These are phyloP conservation scores for Lepidocyrtinus sp. DNA, from an alignment of 2,888 invertebrate species.

Conservation along the genomic window DNA sequence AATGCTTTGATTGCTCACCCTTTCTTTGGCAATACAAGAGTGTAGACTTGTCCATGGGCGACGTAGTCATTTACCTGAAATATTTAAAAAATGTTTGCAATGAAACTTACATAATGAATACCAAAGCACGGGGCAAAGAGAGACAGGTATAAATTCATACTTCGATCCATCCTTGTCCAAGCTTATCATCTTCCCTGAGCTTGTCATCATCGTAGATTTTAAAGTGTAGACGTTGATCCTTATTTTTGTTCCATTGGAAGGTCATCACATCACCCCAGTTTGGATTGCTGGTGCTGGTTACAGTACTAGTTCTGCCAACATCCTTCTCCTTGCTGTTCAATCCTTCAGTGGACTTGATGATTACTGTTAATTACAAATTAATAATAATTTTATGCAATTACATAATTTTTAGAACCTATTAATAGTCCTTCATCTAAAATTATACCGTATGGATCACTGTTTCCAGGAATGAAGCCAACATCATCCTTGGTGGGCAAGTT, in stretches of 20 bases:
- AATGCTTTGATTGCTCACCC: no score
- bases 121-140: background rate
- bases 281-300: slow-evolving; percentile 34
- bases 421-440: background rate
- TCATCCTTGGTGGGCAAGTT: slow-evolving; percentile 54
- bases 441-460: slow-evolving; percentile 57
- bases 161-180: slow-evolving; percentile 25
- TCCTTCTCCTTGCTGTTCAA: slow-evolving; percentile 29
- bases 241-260: slow-evolving; percentile 31
- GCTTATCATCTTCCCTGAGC: slow-evolving; percentile 39
- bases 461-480: slow-evolving; percentile 56
- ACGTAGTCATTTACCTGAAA: slow-evolving; percentile 56
- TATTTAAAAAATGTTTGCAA: background rate
- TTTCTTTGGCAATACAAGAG: slow-evolving; percentile 52
- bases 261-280: slow-evolving; percentile 29
- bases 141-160: background rate
- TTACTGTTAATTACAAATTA: slow-evolving; percentile 13
- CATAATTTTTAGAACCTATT: no score
- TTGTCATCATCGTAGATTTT: slow-evolving; percentile 51
- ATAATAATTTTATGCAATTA: no score
- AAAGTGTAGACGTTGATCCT: slow-evolving; percentile 41
- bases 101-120: background rate
- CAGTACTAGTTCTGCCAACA: slow-evolving; percentile 25
- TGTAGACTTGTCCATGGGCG: slow-evolving; percentile 58
- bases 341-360: slow-evolving; percentile 28